Base-by-base conservation (phyloP, 92 coral and sea anemone genomes). In the Porites evermanni region DNA sequence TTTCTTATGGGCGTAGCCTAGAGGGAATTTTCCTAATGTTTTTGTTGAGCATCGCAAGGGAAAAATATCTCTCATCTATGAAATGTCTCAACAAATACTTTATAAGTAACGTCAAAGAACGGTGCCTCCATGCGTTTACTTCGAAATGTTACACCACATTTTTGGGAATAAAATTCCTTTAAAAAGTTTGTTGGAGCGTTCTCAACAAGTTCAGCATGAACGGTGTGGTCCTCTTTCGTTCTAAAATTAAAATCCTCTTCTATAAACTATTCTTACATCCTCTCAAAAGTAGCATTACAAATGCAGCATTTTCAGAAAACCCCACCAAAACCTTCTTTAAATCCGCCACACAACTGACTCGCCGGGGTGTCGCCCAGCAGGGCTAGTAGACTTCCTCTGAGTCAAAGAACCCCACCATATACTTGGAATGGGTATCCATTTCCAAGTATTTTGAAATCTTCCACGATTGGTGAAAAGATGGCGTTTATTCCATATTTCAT, bases 311-410 rank as follows among this genome's bases (percentile, higher is more conserved):
- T 88, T 14, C 77, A 4, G 7, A 67, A 18, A 16, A 82, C 91
- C 18, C 91, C 91, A 12, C 87, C 82, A 50, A 80, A 87, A 26
- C 87, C 54, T 74, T 80, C 91, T 58, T 87, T 87, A 51, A 72
- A 81, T 18, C 82, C 91, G 12, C 87, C 92, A 4, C 58, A 54
- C 19, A 75, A 60, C 3, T 83, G 81, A 13, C 88, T 77, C 1
- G 88, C 92, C 0, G 88, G 88, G 1, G 92, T 89, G 63, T 82
- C 91, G 2, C 88, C 91, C 11, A 88, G 9, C 8, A 77, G 16
- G 21, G 85, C 88, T 14, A 89, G 8, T 7, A 75, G 13, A 9
- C 79, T 59, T 11, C 84, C 84, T 51, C 91, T 68, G 18, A 87
- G 68, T 6, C 58, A 16, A 24, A 81, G 44, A 29, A 38, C 29